Percentiles rank a stretch among this genome's conserved stretches.
These are phyloP conservation scores for Papilio polyxenes DNA, from an alignment of 1,140 invertebrate species.

Conservation along the genomic window DNA sequence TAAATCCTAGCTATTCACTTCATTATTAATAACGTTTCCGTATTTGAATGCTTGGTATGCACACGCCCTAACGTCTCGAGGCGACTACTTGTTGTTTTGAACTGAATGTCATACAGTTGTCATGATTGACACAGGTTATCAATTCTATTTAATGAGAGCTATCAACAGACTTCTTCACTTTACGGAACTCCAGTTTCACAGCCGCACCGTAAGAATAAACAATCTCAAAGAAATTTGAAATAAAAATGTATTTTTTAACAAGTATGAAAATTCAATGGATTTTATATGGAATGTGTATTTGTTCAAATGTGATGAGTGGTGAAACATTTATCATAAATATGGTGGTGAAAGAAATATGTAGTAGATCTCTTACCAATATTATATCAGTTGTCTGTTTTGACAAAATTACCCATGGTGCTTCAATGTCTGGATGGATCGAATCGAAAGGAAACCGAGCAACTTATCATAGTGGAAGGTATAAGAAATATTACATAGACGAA, in stretches of 20 bases:
- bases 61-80: slow-evolving; percentile 54
- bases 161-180: slow-evolving; percentile 59
- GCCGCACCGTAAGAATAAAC: slow-evolving; percentile 47
- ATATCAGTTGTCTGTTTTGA: slow-evolving; percentile 61
- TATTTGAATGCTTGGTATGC: neutral
- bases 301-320: slow-evolving; percentile 53
- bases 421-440: slow-evolving; percentile 46
- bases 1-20: neutral
- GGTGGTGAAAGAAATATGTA: slow-evolving; percentile 59
- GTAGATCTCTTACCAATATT: slow-evolving; percentile 54
- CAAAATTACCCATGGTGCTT: slow-evolving; percentile 39
- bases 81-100: slow-evolving; percentile 76
- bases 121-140: slow-evolving; percentile 75
- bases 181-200: slow-evolving; percentile 66
- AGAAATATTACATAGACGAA: slow-evolving; percentile 58
- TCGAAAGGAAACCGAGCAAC: slow-evolving; percentile 55
- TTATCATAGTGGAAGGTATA: slow-evolving; percentile 52
- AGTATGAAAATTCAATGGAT: slow-evolving; percentile 54
- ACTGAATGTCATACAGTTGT: slow-evolving; percentile 70
- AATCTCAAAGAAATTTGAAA: slow-evolving; percentile 42
- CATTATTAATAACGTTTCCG: neutral
- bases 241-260: slow-evolving; percentile 59
- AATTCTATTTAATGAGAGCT: slow-evolving; percentile 71
- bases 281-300: slow-evolving; percentile 57
- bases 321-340: slow-evolving; percentile 58